phyloP scores from a whole-genome alignment of 2,888 invertebrate species.

The Ichneumon xanthorius region DNA sequence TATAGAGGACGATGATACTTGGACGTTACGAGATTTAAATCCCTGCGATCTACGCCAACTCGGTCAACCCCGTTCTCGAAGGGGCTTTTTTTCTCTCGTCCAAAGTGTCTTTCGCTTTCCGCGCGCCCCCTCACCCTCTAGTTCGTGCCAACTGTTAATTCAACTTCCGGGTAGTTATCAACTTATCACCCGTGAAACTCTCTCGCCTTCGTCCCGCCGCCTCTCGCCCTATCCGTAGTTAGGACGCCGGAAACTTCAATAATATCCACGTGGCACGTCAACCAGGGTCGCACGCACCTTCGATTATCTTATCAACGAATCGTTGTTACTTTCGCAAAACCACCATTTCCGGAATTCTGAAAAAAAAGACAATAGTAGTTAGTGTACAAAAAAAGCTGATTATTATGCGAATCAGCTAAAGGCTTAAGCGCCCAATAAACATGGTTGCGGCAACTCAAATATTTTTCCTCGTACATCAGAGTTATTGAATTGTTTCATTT shows the following conservation, averaged over 20 bases:
- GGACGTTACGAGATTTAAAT: slow-evolving; percentile 46
- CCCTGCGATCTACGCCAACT: slow-evolving; percentile 31
- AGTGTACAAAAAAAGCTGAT: too few species aligned
- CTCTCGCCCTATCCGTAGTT: not conserved
- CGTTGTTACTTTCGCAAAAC: not conserved
- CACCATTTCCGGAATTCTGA: not conserved
- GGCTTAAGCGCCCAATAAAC: not conserved
- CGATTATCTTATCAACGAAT: not conserved
- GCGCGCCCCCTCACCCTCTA: not conserved
- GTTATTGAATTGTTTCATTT: not conserved
- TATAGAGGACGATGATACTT: slow-evolving; percentile 10
- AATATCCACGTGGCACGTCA: slow-evolving; percentile 10
- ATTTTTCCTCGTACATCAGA: not conserved
- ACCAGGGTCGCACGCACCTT: not conserved
- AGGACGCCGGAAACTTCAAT: not conserved
- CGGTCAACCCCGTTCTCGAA: slow-evolving; percentile 11
- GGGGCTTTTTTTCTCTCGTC: slow-evolving; percentile 7
- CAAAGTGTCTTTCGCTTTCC: not conserved
- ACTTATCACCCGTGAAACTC: slow-evolving; percentile 50
- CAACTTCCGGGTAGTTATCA: slow-evolving; percentile 42
- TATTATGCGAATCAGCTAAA: too few species aligned
- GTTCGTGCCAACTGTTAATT: slow-evolving; percentile 40
- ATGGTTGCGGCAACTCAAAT: not conserved
- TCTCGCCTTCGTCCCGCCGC: not conserved
- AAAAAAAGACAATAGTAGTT: not conserved